A percentile compares a stretch with the other conserved stretches of the same genome.
These are phyloP conservation scores for Tautogolabrus adspersus DNA, from an alignment of 2,113 vertebrate genomes.

Conservation along the genomic window DNA sequence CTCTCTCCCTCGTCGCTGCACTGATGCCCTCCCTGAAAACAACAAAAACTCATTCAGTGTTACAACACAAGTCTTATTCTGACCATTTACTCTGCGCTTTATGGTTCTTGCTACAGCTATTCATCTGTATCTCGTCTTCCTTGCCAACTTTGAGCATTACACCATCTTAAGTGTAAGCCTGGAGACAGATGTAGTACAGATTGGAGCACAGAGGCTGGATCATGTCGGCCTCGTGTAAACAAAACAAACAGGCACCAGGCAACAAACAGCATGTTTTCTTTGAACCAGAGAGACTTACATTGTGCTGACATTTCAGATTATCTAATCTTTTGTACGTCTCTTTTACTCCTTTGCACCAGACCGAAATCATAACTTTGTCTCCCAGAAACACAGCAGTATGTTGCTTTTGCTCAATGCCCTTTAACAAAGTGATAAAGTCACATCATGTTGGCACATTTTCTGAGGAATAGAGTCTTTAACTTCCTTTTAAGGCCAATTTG, in stretches of 20 bases:
- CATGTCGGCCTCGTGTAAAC: constrained; percentile 61
- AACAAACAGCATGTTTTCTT: constrained; percentile 48
- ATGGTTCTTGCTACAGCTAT: not conserved
- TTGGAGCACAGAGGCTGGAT: constrained; percentile 29
- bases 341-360: constrained; percentile 42
- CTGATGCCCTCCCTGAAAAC: not conserved
- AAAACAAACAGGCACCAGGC: constrained; percentile 54
- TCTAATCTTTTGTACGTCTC: constrained; percentile 58
- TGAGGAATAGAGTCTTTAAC: not conserved
- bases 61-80: not conserved
- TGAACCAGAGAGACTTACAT: constrained; percentile 20
- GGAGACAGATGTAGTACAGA: constrained; percentile 45
- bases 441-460: not conserved
- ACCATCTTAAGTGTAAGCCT: constrained; percentile 8
- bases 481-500: not conserved
- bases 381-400: not conserved
- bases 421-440: not conserved
- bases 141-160: constrained; percentile 18
- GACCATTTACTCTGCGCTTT: not conserved
- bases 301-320: constrained; percentile 50
- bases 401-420: not conserved
- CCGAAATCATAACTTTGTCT: constrained; percentile 19
- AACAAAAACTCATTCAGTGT: constrained; percentile 1
- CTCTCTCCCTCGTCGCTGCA: not conserved
- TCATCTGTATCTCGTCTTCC: constrained; percentile 22